phyloP scores from a whole-genome alignment of 2,888 invertebrate genomes.

The Drosophila pegasa region DNA sequence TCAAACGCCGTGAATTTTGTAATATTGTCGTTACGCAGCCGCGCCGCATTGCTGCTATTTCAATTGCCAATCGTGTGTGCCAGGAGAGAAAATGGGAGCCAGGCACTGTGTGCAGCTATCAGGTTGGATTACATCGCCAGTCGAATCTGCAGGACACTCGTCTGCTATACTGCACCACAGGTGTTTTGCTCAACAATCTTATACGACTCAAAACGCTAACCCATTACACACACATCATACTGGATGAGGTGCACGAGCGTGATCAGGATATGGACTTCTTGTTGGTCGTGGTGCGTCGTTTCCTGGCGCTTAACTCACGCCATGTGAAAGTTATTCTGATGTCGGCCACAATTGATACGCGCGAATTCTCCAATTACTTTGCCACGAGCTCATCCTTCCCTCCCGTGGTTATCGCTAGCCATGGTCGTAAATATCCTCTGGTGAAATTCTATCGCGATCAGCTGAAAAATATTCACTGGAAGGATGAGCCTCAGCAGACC shows the following conservation, averaged over 20 bases:
- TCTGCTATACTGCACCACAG: constrained; percentile 94
- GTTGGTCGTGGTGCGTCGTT: constrained; percentile 91
- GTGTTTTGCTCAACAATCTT: constrained; percentile 92
- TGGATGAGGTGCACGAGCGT: constrained; percentile 98
- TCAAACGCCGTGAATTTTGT: constrained; percentile 88
- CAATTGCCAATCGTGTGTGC: constrained; percentile 93
- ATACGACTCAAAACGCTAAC: constrained; percentile 89
- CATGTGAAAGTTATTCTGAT: constrained; percentile 92
- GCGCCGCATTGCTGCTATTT: constrained; percentile 95
- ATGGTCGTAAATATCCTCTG: constrained; percentile 86
- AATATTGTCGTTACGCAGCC: constrained; percentile 98
- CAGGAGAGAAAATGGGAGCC: constrained; percentile 93
- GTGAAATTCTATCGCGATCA: constrained; percentile 88
- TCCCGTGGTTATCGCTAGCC: constrained; percentile 87
- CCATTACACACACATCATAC: constrained; percentile 93
- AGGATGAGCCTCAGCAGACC: constrained; percentile 63
- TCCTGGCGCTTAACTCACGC: constrained; percentile 88
- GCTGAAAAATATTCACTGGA: constrained; percentile 82
- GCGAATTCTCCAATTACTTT: constrained; percentile 82
- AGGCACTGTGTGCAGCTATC: constrained; percentile 94
- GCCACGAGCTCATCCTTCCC: constrained; percentile 84
- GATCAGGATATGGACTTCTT: constrained; percentile 96
- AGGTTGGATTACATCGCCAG: constrained; percentile 86
- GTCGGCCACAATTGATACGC: constrained; percentile 95
- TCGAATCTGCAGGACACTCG: constrained; percentile 86